These are phyloP conservation scores for Drosophila anomalata DNA, from an alignment of 2,888 invertebrate genomes.

Conservation along the genomic window DNA sequence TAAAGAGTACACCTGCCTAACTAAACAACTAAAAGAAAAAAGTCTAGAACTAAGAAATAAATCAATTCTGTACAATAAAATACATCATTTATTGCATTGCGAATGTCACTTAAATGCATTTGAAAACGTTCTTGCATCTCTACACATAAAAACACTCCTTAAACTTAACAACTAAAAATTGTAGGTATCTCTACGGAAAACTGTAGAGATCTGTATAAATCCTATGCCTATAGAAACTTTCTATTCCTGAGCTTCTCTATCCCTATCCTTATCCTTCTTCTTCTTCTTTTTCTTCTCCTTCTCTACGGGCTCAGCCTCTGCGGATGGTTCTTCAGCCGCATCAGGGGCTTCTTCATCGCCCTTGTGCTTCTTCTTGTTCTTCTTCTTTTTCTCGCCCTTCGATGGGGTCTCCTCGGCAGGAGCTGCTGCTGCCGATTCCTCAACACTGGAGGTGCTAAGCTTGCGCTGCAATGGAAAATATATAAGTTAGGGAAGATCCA, in stretches of 20 bases:
- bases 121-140: slow-evolving; percentile 53
- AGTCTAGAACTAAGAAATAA: slow-evolving; percentile 11
- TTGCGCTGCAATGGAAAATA: slow-evolving; percentile 84
- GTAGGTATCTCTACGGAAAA: slow-evolving; percentile 42
- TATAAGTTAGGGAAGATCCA: not conserved
- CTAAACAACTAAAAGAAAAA: slow-evolving; percentile 10
- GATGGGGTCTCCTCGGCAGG: slow-evolving; percentile 54
- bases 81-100: slow-evolving; percentile 70
- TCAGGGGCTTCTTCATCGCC: slow-evolving; percentile 85
- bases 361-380: slow-evolving; percentile 88
- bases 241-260: slow-evolving; percentile 83
- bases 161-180: slow-evolving; percentile 57
- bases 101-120: slow-evolving; percentile 75
- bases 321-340: slow-evolving; percentile 38
- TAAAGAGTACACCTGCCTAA: not conserved
- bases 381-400: slow-evolving; percentile 86
- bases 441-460: slow-evolving; percentile 85
- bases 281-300: slow-evolving; percentile 90
- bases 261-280: slow-evolving; percentile 88
- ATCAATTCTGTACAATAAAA: slow-evolving; percentile 62
- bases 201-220: slow-evolving; percentile 41
- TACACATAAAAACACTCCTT: slow-evolving; percentile 50
- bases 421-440: slow-evolving; percentile 60
- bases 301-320: slow-evolving; percentile 72
- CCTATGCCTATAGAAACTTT: slow-evolving; percentile 54